These are phyloP conservation scores for Nomia melanderi DNA, from an alignment of 1,140 invertebrate genomes.

Conservation along the genomic window DNA sequence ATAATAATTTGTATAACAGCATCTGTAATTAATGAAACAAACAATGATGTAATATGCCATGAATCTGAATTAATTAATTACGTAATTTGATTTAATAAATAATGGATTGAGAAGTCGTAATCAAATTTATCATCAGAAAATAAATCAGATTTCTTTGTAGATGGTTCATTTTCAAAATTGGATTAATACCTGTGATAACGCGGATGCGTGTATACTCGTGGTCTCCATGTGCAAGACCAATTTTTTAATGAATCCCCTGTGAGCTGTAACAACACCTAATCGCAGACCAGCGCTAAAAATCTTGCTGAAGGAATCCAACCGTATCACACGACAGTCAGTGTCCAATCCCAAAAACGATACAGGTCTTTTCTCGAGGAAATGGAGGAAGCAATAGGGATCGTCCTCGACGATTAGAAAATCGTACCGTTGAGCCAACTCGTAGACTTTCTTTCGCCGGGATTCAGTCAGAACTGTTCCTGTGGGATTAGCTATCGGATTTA, in stretches of 20 bases:
- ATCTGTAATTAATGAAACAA: too few relatives aligned
- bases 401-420: conserved; percentile 85
- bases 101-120: too few relatives aligned
- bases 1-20: conserved; percentile 79
- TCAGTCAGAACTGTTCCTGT: conserved; percentile 81
- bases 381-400: conserved; percentile 85
- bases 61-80: too few relatives aligned
- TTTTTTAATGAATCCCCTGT: conserved; percentile 74
- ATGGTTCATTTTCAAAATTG: too few relatives aligned
- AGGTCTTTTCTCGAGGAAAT: conserved; percentile 81
- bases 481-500: conserved; percentile 85
- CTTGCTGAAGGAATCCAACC: conserved; percentile 86
- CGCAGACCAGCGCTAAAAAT: conserved; percentile 82
- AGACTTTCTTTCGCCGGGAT: conserved; percentile 81
- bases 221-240: conserved; percentile 81
- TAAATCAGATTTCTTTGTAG: too few relatives aligned
- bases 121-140: too few relatives aligned
- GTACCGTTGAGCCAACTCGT: conserved; percentile 82
- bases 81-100: too few relatives aligned
- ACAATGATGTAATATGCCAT: too few relatives aligned
- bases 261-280: conserved; percentile 82
- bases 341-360: conserved; percentile 84
- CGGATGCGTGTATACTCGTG: conserved; percentile 82
- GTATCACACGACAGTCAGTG: conserved; percentile 83
- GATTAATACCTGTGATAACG: conserved; percentile 85